Base-by-base conservation (phyloP, 1,140 invertebrate species). In the Drosophila murphyi region DNA sequence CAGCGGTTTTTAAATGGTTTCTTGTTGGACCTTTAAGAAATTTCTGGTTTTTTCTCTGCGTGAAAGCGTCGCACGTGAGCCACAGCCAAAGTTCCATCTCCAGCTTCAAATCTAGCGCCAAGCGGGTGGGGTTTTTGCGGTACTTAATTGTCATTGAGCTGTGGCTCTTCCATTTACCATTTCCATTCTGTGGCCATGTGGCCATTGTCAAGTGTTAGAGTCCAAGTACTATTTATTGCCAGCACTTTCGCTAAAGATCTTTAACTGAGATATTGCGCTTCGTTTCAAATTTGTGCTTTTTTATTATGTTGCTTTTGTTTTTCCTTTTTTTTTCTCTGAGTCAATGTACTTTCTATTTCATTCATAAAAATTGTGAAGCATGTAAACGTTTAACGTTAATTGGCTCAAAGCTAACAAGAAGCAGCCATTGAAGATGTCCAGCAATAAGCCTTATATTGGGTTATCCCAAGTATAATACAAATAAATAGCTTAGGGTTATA, bases 311-410 rank as follows among this genome's bases (percentile, higher is more conserved):
- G 32, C 29, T 37, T 48, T 64, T 64, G n/a, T 48, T 64, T 64
- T 12, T 29, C 8, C 6, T 45, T 7, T 32, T 10, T 37, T 39
- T 39, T 31, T 45, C 61, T 67, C 48, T 10, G 54, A 43, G 34
- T 7, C 55, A 59, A 51, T 43, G 67, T 88, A 83, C 82, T 87
- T 87, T 87, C 82, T 87, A 87, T 87, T 87, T 87, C 82, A 87
- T 87, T 87, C 83, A 88, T 64, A 74, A 74, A 71, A 67, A 61
- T 76, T 68, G 67, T 61, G 57, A 39, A 51, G 76, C 73, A 76
- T 72, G 80, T 78, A 70, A 56, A 68, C 61, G 56, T 51, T 61
- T 47, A 39, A 72, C 74, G 64, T 52, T 76, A 64, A 63, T 64
- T 61, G 60, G 45, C 28, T 8, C 48, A 54, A 28, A 37, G 63